A percentile compares a stretch with the other conserved stretches of the same genome.
phyloP scores from a whole-genome alignment of 2,888 invertebrate genomes.

The Acrobasis consociella region DNA sequence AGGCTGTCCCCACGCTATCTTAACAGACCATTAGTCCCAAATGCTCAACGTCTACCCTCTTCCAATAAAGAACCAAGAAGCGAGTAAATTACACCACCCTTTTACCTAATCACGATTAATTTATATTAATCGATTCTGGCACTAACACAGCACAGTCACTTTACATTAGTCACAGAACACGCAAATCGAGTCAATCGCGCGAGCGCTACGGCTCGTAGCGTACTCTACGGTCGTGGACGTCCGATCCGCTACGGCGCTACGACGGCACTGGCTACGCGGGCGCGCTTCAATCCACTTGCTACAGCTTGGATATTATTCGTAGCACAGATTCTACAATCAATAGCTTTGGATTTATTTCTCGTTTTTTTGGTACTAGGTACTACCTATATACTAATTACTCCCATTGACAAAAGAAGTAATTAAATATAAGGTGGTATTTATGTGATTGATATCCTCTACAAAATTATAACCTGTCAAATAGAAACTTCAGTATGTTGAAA shows the following conservation, averaged over 20 bases:
- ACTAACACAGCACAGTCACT: slow-evolving; percentile 58
- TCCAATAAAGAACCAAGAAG: slow-evolving; percentile 57
- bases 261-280: slow-evolving; percentile 72
- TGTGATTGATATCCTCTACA: too few relatives aligned
- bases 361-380: slow-evolving; percentile 1
- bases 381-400: background rate
- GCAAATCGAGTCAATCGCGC: slow-evolving; percentile 34
- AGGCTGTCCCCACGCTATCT: slow-evolving; percentile 57
- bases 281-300: slow-evolving; percentile 64
- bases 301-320: slow-evolving; percentile 69
- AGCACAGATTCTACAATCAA: slow-evolving; percentile 76
- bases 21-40: slow-evolving; percentile 68
- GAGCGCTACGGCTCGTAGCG: slow-evolving; percentile 36
- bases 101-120: slow-evolving; percentile 50
- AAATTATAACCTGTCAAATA: background rate
- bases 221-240: slow-evolving; percentile 42
- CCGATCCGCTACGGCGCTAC: slow-evolving; percentile 66
- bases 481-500: too few relatives aligned
- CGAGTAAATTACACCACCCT: slow-evolving; percentile 45
- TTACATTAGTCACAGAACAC: slow-evolving; percentile 34
- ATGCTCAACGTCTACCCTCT: slow-evolving; percentile 56
- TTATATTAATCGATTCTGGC: slow-evolving; percentile 30
- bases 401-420: too few relatives aligned
- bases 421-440: too few relatives aligned
- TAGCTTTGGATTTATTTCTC: slow-evolving; percentile 53